phyloP scores from a whole-genome alignment of 2,797 vertebrate genomes.

The Periparus ater region DNA sequence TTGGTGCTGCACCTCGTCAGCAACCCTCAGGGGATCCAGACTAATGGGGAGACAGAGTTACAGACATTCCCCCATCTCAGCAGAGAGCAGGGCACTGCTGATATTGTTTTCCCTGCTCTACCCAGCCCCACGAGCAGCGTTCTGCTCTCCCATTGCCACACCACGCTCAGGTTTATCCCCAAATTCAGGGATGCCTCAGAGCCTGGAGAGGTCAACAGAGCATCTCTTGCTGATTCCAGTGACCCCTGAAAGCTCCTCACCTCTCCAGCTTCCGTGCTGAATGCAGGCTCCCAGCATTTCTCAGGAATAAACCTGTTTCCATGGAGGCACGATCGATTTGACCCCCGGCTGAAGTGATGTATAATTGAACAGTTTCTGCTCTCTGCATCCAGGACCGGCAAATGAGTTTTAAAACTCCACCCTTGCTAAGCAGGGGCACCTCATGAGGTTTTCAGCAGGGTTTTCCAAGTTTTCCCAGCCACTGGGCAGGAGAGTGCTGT shows the following conservation, averaged over 20 bases:
- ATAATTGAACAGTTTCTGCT: conserved; percentile 30
- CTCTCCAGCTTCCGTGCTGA: not conserved
- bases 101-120: not conserved
- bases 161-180: not conserved
- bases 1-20: not conserved
- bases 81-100: not conserved
- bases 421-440: not conserved
- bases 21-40: not conserved
- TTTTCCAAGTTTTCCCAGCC: not conserved
- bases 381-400: not conserved
- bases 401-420: not conserved
- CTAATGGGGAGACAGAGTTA: not conserved
- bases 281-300: not conserved
- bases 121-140: rapidly evolving
- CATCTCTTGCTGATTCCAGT: not conserved
- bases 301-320: not conserved
- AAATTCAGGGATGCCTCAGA: not conserved
- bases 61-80: not conserved
- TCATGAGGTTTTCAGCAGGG: not conserved
- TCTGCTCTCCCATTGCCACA: rapidly evolving
- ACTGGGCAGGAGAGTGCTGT: not conserved
- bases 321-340: not conserved
- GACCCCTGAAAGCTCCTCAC: not conserved
- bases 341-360: not conserved
- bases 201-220: not conserved